These are phyloP conservation scores for Microcebus jonahi DNA, from an alignment of 2,113 vertebrate species.

Conservation along the genomic window DNA sequence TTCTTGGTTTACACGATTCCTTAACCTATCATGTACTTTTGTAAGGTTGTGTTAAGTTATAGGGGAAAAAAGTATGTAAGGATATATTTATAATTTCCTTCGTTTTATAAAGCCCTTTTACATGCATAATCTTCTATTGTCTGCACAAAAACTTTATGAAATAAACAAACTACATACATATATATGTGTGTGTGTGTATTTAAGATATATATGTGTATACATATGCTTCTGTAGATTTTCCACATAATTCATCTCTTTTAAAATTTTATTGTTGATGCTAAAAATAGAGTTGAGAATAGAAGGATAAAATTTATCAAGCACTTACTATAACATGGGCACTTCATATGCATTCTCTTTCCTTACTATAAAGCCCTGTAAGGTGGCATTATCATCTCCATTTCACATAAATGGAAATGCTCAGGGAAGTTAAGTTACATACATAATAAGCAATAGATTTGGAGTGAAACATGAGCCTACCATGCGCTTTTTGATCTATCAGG, in stretches of 20 bases:
- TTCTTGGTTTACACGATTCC: not conserved
- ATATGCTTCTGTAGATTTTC: not conserved
- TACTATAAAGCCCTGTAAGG: not conserved
- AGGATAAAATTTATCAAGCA: not conserved
- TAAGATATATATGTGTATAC: not conserved
- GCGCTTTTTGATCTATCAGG: not conserved
- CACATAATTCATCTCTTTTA: constrained; percentile 14
- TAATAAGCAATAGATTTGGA: not conserved
- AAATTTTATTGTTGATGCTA: not conserved
- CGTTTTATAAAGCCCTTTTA: not conserved
- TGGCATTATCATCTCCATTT: not conserved
- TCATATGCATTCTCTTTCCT: not conserved
- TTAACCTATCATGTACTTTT: not conserved
- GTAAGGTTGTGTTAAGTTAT: not conserved
- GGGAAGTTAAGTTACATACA: not conserved
- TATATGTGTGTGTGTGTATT: not conserved
- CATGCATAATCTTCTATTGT: not conserved
- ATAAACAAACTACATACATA: not conserved
- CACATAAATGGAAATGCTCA: not conserved
- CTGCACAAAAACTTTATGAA: not conserved
- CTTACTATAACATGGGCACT: not conserved
- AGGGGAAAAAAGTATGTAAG: not conserved
- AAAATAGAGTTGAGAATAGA: not conserved
- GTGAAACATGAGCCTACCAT: not conserved
- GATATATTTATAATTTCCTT: not conserved